Evolutionary conservation across 2,888 invertebrate genomes (phyloP), one percentile per base, ranked within the genome.

Genomic region (Acronicta psi): DNA sequence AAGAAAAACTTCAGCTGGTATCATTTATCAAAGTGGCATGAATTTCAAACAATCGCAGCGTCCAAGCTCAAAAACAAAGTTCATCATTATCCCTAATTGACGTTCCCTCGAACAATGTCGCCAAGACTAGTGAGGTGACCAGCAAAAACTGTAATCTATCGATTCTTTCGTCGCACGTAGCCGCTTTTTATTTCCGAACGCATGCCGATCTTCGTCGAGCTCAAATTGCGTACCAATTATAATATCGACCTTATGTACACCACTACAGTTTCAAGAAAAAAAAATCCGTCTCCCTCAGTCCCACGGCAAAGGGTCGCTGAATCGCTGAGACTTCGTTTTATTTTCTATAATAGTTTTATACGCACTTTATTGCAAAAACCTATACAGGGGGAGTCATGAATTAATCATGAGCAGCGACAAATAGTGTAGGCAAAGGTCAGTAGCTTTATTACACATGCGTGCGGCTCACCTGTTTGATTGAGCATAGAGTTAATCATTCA

Each of bases 11-110:
- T 11, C 16, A 49, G 59, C 58, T 42, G 46, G 71, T 60, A 65
- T 76, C 69, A 67, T 77, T 71, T 79, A 82, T 78, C 73, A 79
- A 73, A 70, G 74, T 68, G 63, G 72, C 76, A 82, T 79, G 79
- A 77, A 75, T 77, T 75, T 73, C 67, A 74, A 79, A 82, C 86
- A 87, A 87, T 87, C 81, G 84, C 73, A 70, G 80, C 74, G 65
- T 69, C 65, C 66, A 75, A 78, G 77, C 83, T 86, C 83, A 85
- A 88, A 87, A 87, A 87, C 85, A 78, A 81, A 77, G 84, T 86
- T 83, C 88, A 88, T 92, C 91, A 92, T 92, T 93, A 92, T 82
- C 87, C 77, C 87, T 93, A 93, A 93, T 93, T 93, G 92, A 92
- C 91, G 89, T 90, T 81, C 81, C 56, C 76, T 68, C 64, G 81